Percentiles rank a stretch among this genome's conserved stretches.
Evolutionary conservation across 1,140 invertebrate genomes (phyloP).

Genomic region (Atta texana): DNA sequence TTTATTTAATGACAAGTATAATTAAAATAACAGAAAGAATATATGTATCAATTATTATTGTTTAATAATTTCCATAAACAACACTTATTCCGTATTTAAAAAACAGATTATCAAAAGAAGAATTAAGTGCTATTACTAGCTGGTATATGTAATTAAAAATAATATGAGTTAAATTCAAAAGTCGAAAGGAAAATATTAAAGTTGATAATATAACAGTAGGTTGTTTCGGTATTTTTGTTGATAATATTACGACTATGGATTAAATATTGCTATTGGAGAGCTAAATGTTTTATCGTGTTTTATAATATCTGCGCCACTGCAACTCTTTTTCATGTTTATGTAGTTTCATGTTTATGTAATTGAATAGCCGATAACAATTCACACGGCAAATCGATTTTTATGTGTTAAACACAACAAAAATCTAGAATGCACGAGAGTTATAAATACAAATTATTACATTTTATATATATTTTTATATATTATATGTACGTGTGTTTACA

Average conservation of each 20-base stretch:
- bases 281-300: background rate
- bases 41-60: background rate
- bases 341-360: conserved; percentile 4
- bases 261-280: background rate
- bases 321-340: conserved; percentile 8
- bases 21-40: background rate
- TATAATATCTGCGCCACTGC: conserved; percentile 3
- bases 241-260: conserved; percentile 1
- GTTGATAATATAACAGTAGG: background rate
- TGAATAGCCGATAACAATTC: conserved; percentile 4
- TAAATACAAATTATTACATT: background rate
- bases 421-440: background rate
- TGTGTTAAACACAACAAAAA: conserved; percentile 1
- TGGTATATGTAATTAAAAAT: background rate
- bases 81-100: background rate
- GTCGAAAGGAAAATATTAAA: background rate
- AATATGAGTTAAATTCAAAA: background rate
- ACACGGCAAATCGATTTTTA: background rate
- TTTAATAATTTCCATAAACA: background rate
- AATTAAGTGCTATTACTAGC: background rate
- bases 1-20: background rate
- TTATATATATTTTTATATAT: background rate
- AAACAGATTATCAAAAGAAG: background rate
- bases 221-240: conserved; percentile 1
- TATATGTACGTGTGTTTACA: background rate